These are phyloP conservation scores for Tenualosa ilisha DNA, from an alignment of 2,797 vertebrate species.

Conservation along the genomic window DNA sequence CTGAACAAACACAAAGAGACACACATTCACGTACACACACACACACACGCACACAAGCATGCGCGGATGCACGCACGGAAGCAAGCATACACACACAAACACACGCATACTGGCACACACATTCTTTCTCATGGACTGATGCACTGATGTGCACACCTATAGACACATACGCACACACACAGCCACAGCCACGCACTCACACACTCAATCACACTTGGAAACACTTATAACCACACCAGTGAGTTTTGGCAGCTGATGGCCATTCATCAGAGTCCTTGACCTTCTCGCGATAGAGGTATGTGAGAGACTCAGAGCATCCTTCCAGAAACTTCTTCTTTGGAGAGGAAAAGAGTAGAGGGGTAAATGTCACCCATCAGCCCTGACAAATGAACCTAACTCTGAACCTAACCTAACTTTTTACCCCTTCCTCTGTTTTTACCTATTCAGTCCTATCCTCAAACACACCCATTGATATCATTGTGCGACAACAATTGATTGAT, in stretches of 20 bases:
- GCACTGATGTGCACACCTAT: neutral
- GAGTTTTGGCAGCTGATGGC: neutral
- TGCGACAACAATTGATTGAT: conserved; percentile 1
- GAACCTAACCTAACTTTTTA: too few species aligned
- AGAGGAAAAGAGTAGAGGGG: neutral
- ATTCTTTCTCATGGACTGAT: neutral
- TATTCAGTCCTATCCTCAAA: neutral
- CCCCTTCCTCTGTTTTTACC: neutral
- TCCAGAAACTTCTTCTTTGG: neutral
- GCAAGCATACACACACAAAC: neutral
- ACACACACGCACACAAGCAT: neutral
- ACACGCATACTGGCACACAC: neutral
- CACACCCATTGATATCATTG: neutral
- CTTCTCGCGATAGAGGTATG: neutral
- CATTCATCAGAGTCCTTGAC: conserved; percentile 9
- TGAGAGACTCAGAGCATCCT: neutral
- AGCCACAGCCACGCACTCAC: neutral
- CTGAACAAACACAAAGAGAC: neutral
- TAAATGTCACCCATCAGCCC: conserved; percentile 1
- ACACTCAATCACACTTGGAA: neutral
- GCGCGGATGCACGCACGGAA: neutral
- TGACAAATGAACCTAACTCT: neutral
- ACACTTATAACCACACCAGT: neutral
- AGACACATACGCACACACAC: neutral
- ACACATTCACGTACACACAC: neutral